Evolutionary conservation across 35 echinoderm and acorn worm species (phyloP).

Genomic region (Ophioderma brevispina): DNA sequence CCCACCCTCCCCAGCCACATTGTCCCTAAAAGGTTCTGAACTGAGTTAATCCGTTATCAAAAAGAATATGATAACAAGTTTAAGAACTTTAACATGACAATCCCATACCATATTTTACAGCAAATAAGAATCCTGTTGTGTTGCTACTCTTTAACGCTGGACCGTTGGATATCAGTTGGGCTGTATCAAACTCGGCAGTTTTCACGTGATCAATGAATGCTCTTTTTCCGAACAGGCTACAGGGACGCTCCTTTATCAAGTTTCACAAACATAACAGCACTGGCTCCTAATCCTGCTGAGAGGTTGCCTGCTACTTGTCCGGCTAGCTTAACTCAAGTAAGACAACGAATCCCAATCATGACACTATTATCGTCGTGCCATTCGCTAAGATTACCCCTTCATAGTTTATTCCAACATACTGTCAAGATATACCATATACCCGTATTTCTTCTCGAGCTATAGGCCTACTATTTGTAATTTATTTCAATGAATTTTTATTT

Average conservation of each 20-base stretch:
- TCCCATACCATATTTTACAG: too few relatives aligned
- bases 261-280: constrained; percentile 54
- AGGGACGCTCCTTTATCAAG: constrained; percentile 52
- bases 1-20: too few relatives aligned
- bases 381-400: not conserved
- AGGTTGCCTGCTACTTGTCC: constrained; percentile 92
- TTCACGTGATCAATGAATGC: constrained; percentile 83
- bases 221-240: constrained; percentile 92
- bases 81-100: too few relatives aligned
- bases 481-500: not conserved
- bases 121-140: constrained; percentile 69
- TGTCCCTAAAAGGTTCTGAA: too few relatives aligned
- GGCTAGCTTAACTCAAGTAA: constrained; percentile 66
- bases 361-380: not conserved
- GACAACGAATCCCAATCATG: not conserved
- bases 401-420: not conserved
- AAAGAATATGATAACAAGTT: too few relatives aligned
- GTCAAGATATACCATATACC: not conserved
- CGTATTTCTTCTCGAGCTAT: too few relatives aligned
- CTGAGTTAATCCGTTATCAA: too few relatives aligned
- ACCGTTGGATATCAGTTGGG: constrained; percentile 83
- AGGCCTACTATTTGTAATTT: too few relatives aligned
- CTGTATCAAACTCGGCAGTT: constrained; percentile 27
- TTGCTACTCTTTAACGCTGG: constrained; percentile 94
- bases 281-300: constrained; percentile 57